Base-by-base conservation (phyloP, 2,888 invertebrate genomes). In the Hirtodrosophila duncani region DNA sequence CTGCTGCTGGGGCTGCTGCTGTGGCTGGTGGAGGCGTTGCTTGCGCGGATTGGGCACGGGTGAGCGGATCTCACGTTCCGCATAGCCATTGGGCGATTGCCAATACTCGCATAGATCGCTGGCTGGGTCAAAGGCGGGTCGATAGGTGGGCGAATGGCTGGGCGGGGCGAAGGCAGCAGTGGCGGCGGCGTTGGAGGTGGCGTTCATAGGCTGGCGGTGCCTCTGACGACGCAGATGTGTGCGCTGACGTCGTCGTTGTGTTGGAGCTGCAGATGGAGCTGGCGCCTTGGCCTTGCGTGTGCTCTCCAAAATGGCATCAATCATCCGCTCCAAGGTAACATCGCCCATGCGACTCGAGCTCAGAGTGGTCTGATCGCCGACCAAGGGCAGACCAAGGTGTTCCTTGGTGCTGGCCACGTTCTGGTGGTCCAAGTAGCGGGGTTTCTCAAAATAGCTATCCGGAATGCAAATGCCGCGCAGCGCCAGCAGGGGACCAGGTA, bases 231-330 rank as follows among this genome's bases (percentile, higher is more conserved):
- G 21, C 3, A 13, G 29, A 3, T 45, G 51, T 9, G 31, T 9
- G n/a, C n/a, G 41, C 20, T 42, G 62, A 34, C 44, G 43, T 1
- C 36, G 21, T 3, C 14, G 29, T 6, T 45, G 51, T 9, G 31
- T 9, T 14, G 21, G 16, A 6, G 23, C 38, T 5, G 18, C 39
- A 23, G 39, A 46, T 6, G 26, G 10, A 18, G 29, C 30, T 20
- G 21, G 39, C 18, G 43, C 6, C 20, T 17, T 27, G 5, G 27
- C 9, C 27, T 87, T 86, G n/a, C 82, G 79, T 2, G 84, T 86
- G 63, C 87, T 87, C 60, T 86, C 86, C 10, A 87, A 60, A 37
- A 87, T 87, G 18, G 87, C 87, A 51, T 87, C 87, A 48, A 87
- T 87, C 87, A 87, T 87, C 31, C 83, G 83, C 38, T 86, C 86